Percentiles rank a stretch among this genome's conserved stretches.
These are phyloP conservation scores for Melangyna quadrimaculata DNA, from an alignment of 2,888 invertebrate species.

Conservation along the genomic window DNA sequence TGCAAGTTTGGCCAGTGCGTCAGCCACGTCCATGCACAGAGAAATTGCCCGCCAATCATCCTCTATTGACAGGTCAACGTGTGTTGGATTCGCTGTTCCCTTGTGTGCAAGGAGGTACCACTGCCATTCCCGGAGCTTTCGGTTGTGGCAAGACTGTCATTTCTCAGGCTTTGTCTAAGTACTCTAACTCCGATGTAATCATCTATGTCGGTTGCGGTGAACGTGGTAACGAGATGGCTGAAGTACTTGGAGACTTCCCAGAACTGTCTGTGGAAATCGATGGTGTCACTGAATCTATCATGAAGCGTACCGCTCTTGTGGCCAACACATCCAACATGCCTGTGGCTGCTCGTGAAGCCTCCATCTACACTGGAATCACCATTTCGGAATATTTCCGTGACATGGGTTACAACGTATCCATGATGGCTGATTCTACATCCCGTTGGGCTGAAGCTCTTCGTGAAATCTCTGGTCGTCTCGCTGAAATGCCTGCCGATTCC, in stretches of 20 bases:
- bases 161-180: constrained; percentile 96
- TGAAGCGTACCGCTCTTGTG: constrained; percentile 99
- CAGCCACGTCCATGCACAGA: constrained; percentile 97
- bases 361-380: constrained; percentile 99
- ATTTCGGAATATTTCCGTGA: constrained; percentile 99
- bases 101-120: constrained; percentile 99
- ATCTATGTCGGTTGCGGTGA: constrained; percentile 99
- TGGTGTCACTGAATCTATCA: constrained; percentile 97
- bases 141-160: constrained; percentile 94
- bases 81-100: constrained; percentile 99
- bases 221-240: constrained; percentile 99
- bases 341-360: constrained; percentile 99
- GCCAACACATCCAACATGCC: constrained; percentile 99
- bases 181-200: constrained; percentile 99
- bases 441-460: constrained; percentile 99
- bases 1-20: constrained; percentile 99
- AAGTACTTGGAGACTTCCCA: constrained; percentile 98
- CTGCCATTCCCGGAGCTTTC: constrained; percentile 99
- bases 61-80: constrained; percentile 97
- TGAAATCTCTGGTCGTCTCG: constrained; percentile 96
- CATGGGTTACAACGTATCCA: constrained; percentile 99
- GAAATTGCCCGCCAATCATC: constrained; percentile 98
- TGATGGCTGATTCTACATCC: constrained; percentile 99
- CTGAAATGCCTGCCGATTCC: constrained; percentile 99
- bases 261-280: constrained; percentile 98